These are phyloP conservation scores for Atta cephalotes DNA, from an alignment of 1,140 invertebrate species.

Conservation along the genomic window DNA sequence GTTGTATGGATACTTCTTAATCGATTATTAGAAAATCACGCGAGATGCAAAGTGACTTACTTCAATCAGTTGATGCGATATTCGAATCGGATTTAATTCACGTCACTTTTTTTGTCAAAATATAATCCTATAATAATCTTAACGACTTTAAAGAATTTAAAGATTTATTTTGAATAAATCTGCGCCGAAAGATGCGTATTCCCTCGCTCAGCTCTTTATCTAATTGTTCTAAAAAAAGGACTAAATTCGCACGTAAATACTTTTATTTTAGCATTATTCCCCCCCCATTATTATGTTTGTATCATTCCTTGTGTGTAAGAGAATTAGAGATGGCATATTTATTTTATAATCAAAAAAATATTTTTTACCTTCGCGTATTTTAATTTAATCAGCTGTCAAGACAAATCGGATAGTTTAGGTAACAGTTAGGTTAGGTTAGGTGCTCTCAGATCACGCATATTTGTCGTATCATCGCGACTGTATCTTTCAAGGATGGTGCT, in stretches of 20 bases:
- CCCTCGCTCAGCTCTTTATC: not conserved
- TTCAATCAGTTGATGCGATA: not conserved
- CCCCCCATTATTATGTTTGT: not conserved
- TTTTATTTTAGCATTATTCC: not conserved
- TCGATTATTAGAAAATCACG: not conserved
- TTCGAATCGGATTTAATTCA: not conserved
- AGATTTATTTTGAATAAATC: too few relatives aligned
- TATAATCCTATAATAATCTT: not conserved
- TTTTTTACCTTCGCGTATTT: not conserved
- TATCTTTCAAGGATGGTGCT: constrained; percentile 50
- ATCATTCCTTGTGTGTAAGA: too few relatives aligned
- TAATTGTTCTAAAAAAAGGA: not conserved
- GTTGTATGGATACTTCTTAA: too few relatives aligned
- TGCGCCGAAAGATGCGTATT: not conserved
- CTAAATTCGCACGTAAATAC: not conserved
- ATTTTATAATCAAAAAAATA: too few relatives aligned
- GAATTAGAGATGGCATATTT: not conserved
- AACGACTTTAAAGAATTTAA: not conserved
- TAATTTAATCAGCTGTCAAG: not conserved
- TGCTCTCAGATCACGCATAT: not conserved
- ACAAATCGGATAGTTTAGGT: not conserved
- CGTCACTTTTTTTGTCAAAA: not conserved
- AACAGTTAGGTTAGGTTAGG: constrained; percentile 37
- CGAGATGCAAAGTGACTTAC: not conserved
- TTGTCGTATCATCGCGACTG: not conserved